These are phyloP conservation scores for Agrochola lota DNA, from an alignment of 2,888 invertebrate genomes.

Conservation along the genomic window DNA sequence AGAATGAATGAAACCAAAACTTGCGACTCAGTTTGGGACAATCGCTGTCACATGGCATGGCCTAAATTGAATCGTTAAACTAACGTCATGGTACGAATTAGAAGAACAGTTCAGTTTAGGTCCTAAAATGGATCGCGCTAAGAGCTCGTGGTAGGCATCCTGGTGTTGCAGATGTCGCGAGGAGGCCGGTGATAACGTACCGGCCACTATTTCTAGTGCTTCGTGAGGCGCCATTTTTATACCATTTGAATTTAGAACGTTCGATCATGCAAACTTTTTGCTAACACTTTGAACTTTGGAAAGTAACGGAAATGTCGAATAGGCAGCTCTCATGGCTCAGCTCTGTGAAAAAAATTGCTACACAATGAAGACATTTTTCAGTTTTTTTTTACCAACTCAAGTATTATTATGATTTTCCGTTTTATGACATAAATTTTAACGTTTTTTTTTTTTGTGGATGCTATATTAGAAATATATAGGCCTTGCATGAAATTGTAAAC, in stretches of 20 bases:
- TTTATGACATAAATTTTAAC: neutral
- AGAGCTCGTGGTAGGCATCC: too few species aligned
- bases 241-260: slow-evolving; percentile 51
- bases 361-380: slow-evolving; percentile 10
- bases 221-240: slow-evolving; percentile 55
- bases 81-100: too few species aligned
- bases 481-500: slow-evolving; percentile 16
- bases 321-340: neutral
- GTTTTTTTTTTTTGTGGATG: slow-evolving; percentile 4
- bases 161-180: slow-evolving; percentile 65
- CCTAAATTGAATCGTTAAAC: too few species aligned
- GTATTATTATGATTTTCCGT: slow-evolving; percentile 6
- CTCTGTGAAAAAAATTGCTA: neutral
- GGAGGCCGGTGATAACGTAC: slow-evolving; percentile 69
- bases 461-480: neutral
- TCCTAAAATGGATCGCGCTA: too few species aligned
- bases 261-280: slow-evolving; percentile 34
- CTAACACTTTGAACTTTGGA: slow-evolving; percentile 30
- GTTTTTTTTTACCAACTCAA: neutral
- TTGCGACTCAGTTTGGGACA: too few species aligned
- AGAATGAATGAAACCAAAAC: too few species aligned
- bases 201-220: slow-evolving; percentile 65
- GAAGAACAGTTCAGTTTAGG: too few species aligned
- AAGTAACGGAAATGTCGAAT: slow-evolving; percentile 22
- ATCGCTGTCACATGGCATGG: too few species aligned